These are phyloP conservation scores for Diarsia rubi DNA, from an alignment of 2,888 invertebrate genomes.

Conservation along the genomic window DNA sequence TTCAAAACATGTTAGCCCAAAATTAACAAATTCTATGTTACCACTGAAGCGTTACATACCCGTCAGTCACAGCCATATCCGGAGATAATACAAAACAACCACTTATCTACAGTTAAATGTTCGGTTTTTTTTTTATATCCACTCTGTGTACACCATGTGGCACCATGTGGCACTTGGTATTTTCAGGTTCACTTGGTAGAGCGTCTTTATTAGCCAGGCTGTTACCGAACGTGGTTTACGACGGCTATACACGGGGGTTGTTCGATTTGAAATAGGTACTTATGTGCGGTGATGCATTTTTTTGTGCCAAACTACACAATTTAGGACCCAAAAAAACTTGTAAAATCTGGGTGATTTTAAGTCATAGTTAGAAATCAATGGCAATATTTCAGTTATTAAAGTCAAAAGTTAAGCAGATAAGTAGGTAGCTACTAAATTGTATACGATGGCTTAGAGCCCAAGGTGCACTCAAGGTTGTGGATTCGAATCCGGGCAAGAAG, in stretches of 20 bases:
- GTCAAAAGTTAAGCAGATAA: background rate
- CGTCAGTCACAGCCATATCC: slow-evolving; percentile 15
- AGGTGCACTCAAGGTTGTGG: background rate
- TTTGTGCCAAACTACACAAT: too few species aligned
- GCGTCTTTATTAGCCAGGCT: too few species aligned
- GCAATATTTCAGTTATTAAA: background rate
- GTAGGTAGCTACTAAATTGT: background rate
- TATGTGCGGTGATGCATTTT: too few species aligned
- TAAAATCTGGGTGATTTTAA: too few species aligned
- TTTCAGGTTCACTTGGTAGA: background rate
- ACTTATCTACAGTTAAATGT: background rate
- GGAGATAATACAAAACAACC: slow-evolving; percentile 28
- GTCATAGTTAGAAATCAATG: background rate
- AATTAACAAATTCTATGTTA: slow-evolving; percentile 23
- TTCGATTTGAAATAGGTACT: too few species aligned
- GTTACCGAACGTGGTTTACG: too few species aligned
- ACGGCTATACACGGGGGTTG: too few species aligned
- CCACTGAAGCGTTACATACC: slow-evolving; percentile 26
- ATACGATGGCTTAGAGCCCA: background rate
- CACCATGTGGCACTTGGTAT: background rate
- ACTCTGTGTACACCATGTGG: too few species aligned
- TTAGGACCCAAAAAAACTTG: too few species aligned
- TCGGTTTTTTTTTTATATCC: background rate
- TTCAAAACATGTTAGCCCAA: slow-evolving; percentile 22
- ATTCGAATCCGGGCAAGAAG: background rate